Conservation (phyloP, 2,888 invertebrate genomes). For the Crioceris asparagi region DNA sequence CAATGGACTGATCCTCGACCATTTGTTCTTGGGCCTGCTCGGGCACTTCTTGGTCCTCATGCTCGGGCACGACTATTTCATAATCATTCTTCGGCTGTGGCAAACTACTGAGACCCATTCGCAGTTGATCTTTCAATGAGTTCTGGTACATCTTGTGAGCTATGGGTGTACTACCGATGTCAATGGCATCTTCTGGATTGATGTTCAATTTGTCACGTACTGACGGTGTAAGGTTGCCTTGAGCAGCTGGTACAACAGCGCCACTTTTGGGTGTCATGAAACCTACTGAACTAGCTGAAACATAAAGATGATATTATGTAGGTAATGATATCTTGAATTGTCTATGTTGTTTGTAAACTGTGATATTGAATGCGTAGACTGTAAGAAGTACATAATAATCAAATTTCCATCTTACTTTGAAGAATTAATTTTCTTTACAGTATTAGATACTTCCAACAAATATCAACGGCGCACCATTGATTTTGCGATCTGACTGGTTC, state of each 20-base stretch:
- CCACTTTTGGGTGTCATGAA: constrained; percentile 46
- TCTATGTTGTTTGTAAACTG: too few species aligned
- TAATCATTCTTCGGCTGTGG: constrained; percentile 95
- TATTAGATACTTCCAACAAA: too few species aligned
- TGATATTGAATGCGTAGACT: too few species aligned
- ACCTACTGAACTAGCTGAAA: too few species aligned
- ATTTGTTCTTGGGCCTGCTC: constrained; percentile 28
- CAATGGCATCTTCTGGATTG: constrained; percentile 71
- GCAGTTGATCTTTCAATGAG: constrained; percentile 61
- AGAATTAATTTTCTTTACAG: too few species aligned
- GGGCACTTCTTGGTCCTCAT: constrained; percentile 47
- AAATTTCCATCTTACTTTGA: too few species aligned
- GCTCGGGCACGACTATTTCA: constrained; percentile 93
- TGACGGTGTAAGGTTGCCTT: constrained; percentile 47
- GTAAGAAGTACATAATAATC: too few species aligned
- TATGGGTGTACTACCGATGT: constrained; percentile 60
- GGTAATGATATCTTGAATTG: too few species aligned
- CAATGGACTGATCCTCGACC: constrained; percentile 75
- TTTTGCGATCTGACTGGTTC: too few species aligned
- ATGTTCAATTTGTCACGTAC: constrained; percentile 90
- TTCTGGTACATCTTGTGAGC: constrained; percentile 56
- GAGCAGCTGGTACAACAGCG: constrained; percentile 37
- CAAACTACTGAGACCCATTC: constrained; percentile 65
- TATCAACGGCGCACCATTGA: too few species aligned
- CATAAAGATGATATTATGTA: too few species aligned